Conservation (phyloP, 2,888 invertebrate genomes). For the Cetonia aurata region DNA sequence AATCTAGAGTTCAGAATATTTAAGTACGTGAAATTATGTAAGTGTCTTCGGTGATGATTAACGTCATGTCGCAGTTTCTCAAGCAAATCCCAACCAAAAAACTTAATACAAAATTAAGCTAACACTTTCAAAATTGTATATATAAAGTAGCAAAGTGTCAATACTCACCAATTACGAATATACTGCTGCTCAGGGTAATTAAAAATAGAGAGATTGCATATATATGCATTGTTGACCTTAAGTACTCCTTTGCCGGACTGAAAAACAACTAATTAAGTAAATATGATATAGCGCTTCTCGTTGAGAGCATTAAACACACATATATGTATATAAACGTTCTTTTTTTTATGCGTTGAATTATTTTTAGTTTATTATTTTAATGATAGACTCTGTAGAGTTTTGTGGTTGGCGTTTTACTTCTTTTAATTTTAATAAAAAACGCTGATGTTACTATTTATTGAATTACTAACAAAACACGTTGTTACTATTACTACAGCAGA, state of each 20-base stretch:
- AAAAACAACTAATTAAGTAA: slow-evolving; percentile 29
- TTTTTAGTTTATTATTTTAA: too few species aligned
- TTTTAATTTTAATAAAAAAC: too few species aligned
- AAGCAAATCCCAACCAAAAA: slow-evolving; percentile 10
- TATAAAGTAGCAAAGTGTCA: background rate
- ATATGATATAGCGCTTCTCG: too few species aligned
- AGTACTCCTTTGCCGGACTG: slow-evolving; percentile 20
- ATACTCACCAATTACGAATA: slow-evolving; percentile 16
- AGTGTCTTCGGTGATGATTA: background rate
- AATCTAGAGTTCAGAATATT: background rate
- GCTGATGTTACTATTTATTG: too few species aligned
- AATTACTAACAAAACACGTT: too few species aligned
- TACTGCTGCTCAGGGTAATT: background rate
- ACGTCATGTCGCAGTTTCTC: background rate
- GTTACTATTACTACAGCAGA: too few species aligned
- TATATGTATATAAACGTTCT: too few species aligned
- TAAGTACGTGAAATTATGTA: background rate
- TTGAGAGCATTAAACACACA: too few species aligned
- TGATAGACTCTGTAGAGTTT: too few species aligned
- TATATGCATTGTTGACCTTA: slow-evolving; percentile 20
- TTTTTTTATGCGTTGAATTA: too few species aligned
- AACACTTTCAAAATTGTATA: too few species aligned
- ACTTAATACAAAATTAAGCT: background rate
- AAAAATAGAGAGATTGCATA: background rate
- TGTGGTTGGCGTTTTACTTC: too few species aligned